These are phyloP conservation scores for Monopis laevigella DNA, from an alignment of 2,888 invertebrate genomes.

Conservation along the genomic window DNA sequence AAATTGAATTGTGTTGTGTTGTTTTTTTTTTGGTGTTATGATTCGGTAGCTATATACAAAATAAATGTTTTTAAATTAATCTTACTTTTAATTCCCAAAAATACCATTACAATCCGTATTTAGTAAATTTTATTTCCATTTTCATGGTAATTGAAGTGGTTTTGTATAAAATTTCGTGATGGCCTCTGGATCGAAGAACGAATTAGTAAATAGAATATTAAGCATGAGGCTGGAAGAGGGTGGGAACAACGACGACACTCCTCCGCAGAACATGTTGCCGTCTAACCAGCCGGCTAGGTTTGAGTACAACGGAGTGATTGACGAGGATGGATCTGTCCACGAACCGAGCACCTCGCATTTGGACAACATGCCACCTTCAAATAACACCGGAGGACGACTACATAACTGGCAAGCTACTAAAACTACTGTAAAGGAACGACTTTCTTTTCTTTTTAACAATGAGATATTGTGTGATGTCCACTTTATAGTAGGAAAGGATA, in stretches of 20 bases:
- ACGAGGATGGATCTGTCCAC: conserved; percentile 41
- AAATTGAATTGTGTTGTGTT: no score
- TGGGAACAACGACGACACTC: conserved; percentile 40
- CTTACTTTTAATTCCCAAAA: no score
- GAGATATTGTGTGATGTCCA: conserved; percentile 73
- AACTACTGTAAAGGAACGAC: conserved; percentile 77
- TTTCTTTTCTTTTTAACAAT: conserved; percentile 69
- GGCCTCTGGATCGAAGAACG: conserved; percentile 56
- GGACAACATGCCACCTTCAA: conserved; percentile 48
- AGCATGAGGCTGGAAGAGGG: conserved; percentile 46
- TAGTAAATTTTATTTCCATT: no score
- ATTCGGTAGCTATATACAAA: no score
- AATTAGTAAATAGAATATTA: conserved; percentile 45
- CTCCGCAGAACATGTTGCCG: conserved; percentile 63
- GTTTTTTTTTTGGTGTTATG: no score
- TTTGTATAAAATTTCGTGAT: conserved; percentile 29
- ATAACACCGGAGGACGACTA: conserved; percentile 51
- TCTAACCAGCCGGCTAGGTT: conserved; percentile 51
- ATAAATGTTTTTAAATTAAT: no score
- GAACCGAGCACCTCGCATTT: conserved; percentile 40
- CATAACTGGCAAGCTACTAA: conserved; percentile 81
- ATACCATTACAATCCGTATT: no score
- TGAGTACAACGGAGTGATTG: conserved; percentile 29
- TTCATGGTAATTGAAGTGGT: no score
- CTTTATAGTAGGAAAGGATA: conserved; percentile 80